Evolutionary conservation across 2,888 invertebrate genomes (phyloP), one percentile per base, ranked within the genome.

Genomic region (Hirtodrosophila cameraria): DNA sequence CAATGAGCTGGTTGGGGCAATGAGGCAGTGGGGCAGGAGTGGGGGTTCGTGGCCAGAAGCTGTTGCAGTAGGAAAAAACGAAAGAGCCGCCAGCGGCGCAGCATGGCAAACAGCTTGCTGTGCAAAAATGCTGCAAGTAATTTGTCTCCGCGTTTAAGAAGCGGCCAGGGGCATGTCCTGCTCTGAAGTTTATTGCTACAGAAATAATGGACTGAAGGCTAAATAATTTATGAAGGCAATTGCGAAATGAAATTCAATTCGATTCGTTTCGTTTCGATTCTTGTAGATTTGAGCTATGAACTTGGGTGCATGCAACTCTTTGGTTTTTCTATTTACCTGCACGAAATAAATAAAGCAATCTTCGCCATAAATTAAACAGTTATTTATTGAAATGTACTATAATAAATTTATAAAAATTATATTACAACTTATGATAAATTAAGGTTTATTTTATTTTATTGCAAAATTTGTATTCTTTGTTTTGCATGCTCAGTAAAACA

Each of bases 201-300:
- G 61, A 74, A 80, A 77, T 77, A 81, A 77, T 77, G 76, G 73
- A 77, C 70, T 64, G 57, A 65, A 62, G 38, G 54, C 46, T 61
- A 60, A 65, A 65, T 77, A 77, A 77, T 77, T 77, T 77, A 80
- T 80, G 69, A 70, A 70, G 64, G 66, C 81, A 77, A 77, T 77
- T 77, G 66, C 58, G 53, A 67, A 75, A 75, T 79, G 76, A 46
- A 67, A 67, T 71, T 71, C 65, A 23, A 71, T 70, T 53, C 42
- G 25, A 27, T 45, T 49, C 36, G 11, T 16, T 39, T 50, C 43
- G 36, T 15, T 73, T 57, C 70, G 60, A 57, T 69, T 53, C 52
- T n/a, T 43, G 35, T 41, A 7, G 45, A 38, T 52, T 46, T 61
- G 31, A 45, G 15, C 57, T 54, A 13, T 36, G 48, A 55, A 38